phyloP scores from a whole-genome alignment of 2,113 vertebrate species.

The Lethenteron camtschaticum region DNA sequence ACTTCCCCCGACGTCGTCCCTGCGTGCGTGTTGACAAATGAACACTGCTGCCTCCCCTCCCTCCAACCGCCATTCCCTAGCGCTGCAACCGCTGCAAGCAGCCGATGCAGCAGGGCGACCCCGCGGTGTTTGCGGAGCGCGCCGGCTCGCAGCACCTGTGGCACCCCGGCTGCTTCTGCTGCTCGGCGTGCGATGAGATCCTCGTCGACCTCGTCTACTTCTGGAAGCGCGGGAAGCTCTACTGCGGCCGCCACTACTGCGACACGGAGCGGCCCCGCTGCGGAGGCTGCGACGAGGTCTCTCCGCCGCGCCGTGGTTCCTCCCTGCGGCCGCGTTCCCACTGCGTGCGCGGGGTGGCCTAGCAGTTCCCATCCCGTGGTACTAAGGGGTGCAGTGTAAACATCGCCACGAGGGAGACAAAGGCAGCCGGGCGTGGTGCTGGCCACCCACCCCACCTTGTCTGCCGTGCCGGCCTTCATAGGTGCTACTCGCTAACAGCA shows the following conservation, averaged over 20 bases:
- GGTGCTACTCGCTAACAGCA: too few relatives aligned
- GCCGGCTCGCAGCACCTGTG: conserved; percentile 77
- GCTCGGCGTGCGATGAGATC: conserved; percentile 52
- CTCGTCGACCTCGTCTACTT: conserved; percentile 99
- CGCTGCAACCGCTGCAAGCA: conserved; percentile 48
- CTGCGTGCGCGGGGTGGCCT: too few relatives aligned
- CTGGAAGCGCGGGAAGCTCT: conserved; percentile 77
- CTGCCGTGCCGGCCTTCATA: too few relatives aligned
- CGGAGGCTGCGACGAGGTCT: conserved; percentile 85
- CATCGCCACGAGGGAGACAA: too few relatives aligned
- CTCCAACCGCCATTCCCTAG: conserved; percentile 17
- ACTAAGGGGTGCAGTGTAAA: too few relatives aligned
- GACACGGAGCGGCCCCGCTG: conserved; percentile 93
- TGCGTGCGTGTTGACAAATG: too few relatives aligned
- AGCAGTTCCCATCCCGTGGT: too few relatives aligned
- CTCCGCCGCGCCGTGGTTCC: not conserved
- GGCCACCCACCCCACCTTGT: too few relatives aligned
- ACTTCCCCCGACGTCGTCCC: too few relatives aligned
- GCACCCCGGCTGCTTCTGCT: conserved; percentile 83
- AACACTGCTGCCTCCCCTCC: too few relatives aligned
- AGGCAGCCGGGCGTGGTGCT: too few relatives aligned
- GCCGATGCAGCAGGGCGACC: conserved; percentile 58
- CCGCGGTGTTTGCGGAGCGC: conserved; percentile 71
- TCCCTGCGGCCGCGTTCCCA: too few relatives aligned
- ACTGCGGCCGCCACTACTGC: conserved; percentile 89